Conservation (phyloP, 2,888 invertebrate genomes). For the Flexamia atlantica region DNA sequence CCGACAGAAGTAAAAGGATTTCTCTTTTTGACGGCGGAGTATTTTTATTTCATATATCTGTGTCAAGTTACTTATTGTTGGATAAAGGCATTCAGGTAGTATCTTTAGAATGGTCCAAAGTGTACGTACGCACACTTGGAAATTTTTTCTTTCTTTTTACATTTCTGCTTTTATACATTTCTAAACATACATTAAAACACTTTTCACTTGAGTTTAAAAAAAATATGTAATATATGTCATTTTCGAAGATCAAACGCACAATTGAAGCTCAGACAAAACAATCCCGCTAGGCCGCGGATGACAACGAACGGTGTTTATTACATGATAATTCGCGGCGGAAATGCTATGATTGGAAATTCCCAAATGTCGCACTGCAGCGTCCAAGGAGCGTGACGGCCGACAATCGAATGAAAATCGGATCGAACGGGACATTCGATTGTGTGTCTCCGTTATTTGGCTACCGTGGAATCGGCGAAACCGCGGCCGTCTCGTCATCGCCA, state of each 20-base stretch:
- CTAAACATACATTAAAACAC: too few relatives aligned
- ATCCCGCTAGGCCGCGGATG: background rate
- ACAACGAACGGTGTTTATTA: background rate
- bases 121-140: too few relatives aligned
- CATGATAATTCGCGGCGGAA: background rate
- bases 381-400: conserved; percentile 19
- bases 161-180: too few relatives aligned
- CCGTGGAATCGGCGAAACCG: conserved; percentile 30
- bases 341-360: conserved; percentile 33
- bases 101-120: too few relatives aligned
- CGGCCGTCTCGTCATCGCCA: background rate
- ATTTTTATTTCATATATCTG: too few relatives aligned
- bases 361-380: conserved; percentile 1
- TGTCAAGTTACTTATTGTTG: too few relatives aligned
- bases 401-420: conserved; percentile 26
- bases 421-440: conserved; percentile 40
- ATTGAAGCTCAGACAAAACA: background rate
- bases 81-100: too few relatives aligned
- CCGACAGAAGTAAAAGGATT: background rate
- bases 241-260: too few relatives aligned
- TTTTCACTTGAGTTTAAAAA: too few relatives aligned
- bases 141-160: too few relatives aligned
- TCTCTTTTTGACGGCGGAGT: too few relatives aligned
- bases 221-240: too few relatives aligned
- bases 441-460: conserved; percentile 30